A percentile compares a stretch with the other conserved stretches of the same genome.
phyloP scores from a whole-genome alignment of 1,140 invertebrate species.

The Papilio aristodemus region DNA sequence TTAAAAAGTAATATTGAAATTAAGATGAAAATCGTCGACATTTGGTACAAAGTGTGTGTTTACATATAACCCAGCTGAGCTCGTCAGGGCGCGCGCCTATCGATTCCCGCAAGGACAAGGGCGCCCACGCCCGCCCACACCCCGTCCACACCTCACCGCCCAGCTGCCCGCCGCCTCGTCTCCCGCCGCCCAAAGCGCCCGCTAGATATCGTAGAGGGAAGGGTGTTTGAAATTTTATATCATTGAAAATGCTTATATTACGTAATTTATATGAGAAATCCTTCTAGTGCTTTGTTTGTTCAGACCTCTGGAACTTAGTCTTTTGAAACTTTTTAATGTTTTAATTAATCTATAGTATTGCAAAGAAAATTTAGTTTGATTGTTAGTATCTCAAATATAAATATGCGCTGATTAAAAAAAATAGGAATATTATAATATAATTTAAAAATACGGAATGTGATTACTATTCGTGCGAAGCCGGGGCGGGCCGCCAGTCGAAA shows the following conservation, averaged over 20 bases:
- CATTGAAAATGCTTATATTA: neutral
- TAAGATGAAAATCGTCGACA: neutral
- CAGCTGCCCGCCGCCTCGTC: neutral
- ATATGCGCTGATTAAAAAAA: too few relatives aligned
- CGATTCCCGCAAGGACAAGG: slow-evolving; percentile 64
- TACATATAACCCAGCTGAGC: slow-evolving; percentile 49
- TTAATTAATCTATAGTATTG: too few relatives aligned
- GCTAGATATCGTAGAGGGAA: neutral
- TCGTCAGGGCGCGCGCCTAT: slow-evolving; percentile 59
- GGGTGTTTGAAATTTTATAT: slow-evolving; percentile 5
- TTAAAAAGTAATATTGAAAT: neutral
- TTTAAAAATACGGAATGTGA: too few relatives aligned
- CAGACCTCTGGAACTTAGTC: too few relatives aligned
- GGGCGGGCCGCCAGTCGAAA: too few relatives aligned
- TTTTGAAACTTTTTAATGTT: too few relatives aligned
- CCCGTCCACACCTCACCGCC: neutral
- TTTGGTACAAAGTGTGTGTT: slow-evolving; percentile 29
- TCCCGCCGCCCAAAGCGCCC: neutral
- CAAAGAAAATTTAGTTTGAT: too few relatives aligned
- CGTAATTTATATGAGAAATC: neutral
- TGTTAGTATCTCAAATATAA: too few relatives aligned
- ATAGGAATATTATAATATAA: too few relatives aligned
- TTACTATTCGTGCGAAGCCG: too few relatives aligned
- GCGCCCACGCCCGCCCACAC: slow-evolving; percentile 43
- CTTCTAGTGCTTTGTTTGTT: neutral